Conservation (phyloP, 2,113 vertebrate genomes). For the Microtus montanus region DNA sequence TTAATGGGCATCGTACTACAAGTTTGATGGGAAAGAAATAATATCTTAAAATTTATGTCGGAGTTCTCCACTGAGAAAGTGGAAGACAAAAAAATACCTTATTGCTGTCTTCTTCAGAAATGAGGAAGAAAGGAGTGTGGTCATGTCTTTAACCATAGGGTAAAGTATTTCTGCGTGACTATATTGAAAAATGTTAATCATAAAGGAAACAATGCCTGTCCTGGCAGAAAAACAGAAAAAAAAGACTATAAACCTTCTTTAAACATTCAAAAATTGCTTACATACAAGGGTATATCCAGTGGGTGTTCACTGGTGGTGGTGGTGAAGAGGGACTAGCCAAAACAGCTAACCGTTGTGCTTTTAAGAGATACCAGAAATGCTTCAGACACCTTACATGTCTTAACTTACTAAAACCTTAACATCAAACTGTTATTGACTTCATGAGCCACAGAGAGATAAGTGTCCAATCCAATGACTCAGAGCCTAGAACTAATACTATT, state of each 20-base stretch:
- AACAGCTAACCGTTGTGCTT: neutral
- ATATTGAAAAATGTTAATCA: neutral
- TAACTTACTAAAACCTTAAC: neutral
- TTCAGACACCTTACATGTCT: neutral
- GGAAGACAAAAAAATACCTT: neutral
- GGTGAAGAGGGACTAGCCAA: neutral
- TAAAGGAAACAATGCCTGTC: neutral
- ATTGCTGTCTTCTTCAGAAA: conserved; percentile 2
- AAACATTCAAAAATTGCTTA: neutral
- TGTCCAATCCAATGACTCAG: neutral
- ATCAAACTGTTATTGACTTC: neutral
- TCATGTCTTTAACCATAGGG: neutral
- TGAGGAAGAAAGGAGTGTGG: neutral
- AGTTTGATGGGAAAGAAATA: conserved; percentile 65
- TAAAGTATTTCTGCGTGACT: neutral
- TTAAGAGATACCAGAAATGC: neutral
- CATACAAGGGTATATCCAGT: neutral
- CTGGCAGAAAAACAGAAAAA: neutral
- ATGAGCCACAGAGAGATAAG: neutral
- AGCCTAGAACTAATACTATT: neutral
- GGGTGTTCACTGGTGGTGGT: neutral
- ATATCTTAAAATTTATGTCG: conserved; percentile 53
- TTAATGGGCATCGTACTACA: conserved; percentile 60
- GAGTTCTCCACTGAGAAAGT: neutral
- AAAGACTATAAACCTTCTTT: neutral